A percentile compares a stretch with the other conserved stretches of the same genome.
These are phyloP conservation scores for Pterobdella sp. DNA, from an alignment of 2,888 invertebrate genomes.

Conservation along the genomic window DNA sequence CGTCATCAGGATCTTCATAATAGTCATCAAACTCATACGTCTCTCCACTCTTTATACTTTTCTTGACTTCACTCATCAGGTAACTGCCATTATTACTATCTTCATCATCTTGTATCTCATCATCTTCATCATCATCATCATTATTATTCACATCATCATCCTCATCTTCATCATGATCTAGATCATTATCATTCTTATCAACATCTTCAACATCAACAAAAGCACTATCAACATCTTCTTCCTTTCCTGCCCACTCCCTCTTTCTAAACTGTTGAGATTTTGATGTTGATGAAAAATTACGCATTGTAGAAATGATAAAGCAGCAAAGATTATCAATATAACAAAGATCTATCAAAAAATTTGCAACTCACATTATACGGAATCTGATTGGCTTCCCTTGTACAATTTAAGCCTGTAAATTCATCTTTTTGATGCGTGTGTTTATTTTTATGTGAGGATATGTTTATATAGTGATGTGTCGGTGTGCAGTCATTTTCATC, in stretches of 20 bases:
- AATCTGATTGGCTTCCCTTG: no score
- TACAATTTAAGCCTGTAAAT: no score
- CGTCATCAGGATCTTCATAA: conserved; percentile 16
- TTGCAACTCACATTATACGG: no score
- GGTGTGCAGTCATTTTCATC: no score
- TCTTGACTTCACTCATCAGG: background rate
- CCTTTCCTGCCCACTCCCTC: background rate
- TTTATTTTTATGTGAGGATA: no score
- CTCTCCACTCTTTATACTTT: background rate
- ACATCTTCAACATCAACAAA: conserved; percentile 13
- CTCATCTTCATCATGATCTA: conserved; percentile 25
- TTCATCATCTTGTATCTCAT: background rate
- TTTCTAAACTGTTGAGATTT: background rate
- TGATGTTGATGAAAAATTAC: background rate
- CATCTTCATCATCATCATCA: conserved; percentile 17
- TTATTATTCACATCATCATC: conserved; percentile 26
- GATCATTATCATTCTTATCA: conserved; percentile 23
- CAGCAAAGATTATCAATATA: no score
- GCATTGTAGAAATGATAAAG: no score
- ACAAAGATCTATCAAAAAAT: no score
- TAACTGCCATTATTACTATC: background rate
- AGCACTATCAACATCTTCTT: conserved; percentile 2
- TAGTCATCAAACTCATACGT: background rate
- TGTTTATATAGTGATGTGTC: no score
- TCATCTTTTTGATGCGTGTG: no score